These are phyloP conservation scores for Conus ventricosus DNA, from an alignment of 1,140 invertebrate genomes.

Conservation along the genomic window DNA sequence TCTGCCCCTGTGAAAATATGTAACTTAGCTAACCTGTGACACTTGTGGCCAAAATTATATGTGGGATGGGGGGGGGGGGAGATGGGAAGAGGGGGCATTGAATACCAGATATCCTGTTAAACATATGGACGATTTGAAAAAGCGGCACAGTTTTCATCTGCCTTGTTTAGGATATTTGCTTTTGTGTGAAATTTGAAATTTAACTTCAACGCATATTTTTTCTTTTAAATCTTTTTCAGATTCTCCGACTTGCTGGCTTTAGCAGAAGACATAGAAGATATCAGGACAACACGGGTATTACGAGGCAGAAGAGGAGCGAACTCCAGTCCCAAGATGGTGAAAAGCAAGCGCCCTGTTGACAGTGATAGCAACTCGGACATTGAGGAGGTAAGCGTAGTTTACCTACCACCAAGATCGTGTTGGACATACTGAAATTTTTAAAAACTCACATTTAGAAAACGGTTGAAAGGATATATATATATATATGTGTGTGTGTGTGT, in stretches of 20 bases:
- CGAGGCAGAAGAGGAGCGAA: conserved; percentile 65
- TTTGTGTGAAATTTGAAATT: too few relatives aligned
- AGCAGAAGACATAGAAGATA: conserved; percentile 89
- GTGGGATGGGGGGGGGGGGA: too few relatives aligned
- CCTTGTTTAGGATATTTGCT: too few relatives aligned
- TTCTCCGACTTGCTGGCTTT: conserved; percentile 93
- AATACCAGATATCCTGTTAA: too few relatives aligned
- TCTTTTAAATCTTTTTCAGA: conserved; percentile 56
- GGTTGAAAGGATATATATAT: background rate
- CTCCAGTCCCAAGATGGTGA: conserved; percentile 74
- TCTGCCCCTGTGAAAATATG: too few relatives aligned
- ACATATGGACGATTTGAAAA: too few relatives aligned
- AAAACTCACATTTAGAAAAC: too few relatives aligned
- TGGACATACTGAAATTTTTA: background rate
- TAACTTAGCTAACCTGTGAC: too few relatives aligned
- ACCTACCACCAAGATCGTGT: background rate
- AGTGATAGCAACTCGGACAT: conserved; percentile 80
- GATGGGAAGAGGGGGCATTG: too few relatives aligned
- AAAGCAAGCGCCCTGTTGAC: conserved; percentile 68
- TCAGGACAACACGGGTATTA: conserved; percentile 71
- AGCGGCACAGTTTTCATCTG: too few relatives aligned
- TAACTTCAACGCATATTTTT: background rate
- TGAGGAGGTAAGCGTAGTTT: background rate
- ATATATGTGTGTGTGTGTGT: background rate
- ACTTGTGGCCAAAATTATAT: too few relatives aligned